Conservation (phyloP, 1,140 invertebrate species). For the Thereuonema tuberculata region DNA sequence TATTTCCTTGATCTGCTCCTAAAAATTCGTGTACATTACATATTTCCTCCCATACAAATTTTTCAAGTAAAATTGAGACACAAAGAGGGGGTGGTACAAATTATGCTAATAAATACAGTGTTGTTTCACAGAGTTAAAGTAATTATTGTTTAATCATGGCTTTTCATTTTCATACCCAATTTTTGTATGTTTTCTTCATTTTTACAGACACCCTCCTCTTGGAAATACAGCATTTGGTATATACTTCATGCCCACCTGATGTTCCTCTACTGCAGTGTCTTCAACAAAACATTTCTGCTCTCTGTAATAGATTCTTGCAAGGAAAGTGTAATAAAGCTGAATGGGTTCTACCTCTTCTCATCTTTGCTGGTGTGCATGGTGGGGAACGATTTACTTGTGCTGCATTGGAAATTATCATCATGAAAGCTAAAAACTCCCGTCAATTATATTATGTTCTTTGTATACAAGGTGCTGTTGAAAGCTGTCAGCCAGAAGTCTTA, state of each 20-base stretch:
- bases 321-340: slow-evolving; percentile 15
- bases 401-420: slow-evolving; percentile 16
- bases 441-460: neutral
- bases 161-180: too few species aligned
- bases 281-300: slow-evolving; percentile 13
- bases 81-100: too few species aligned
- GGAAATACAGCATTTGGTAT: slow-evolving; percentile 19
- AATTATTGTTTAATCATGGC: too few species aligned
- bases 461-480: neutral
- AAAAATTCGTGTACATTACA: too few species aligned
- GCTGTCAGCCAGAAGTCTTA: neutral
- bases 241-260: slow-evolving; percentile 12
- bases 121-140: too few species aligned
- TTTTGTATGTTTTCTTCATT: neutral
- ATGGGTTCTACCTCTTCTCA: slow-evolving; percentile 19
- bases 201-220: slow-evolving; percentile 21
- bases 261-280: slow-evolving; percentile 17
- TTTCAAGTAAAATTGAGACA: too few species aligned
- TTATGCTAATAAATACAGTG: too few species aligned
- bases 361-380: slow-evolving; percentile 18
- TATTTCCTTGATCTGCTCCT: too few species aligned
- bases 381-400: slow-evolving; percentile 17
- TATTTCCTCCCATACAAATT: too few species aligned
- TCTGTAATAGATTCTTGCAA: slow-evolving; percentile 12
- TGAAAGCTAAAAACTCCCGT: neutral